A percentile compares a stretch with the other conserved stretches of the same genome.
phyloP scores from a whole-genome alignment of 2,113 vertebrate species.

The Hepsetus odoe region DNA sequence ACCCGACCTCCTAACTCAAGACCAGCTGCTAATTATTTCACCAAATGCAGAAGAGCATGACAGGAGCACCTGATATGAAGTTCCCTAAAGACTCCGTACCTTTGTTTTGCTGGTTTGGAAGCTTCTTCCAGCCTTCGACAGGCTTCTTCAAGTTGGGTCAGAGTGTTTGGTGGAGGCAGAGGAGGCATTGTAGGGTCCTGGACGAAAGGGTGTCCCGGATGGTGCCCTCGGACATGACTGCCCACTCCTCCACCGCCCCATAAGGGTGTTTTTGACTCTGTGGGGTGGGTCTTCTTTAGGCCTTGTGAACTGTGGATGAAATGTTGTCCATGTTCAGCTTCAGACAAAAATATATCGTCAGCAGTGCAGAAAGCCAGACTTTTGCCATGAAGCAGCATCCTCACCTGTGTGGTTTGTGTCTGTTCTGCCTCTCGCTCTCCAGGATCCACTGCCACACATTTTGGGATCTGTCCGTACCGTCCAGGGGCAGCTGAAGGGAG shows the following conservation, averaged over 20 bases:
- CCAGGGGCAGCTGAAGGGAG: conserved; percentile 79
- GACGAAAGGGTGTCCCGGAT: conserved; percentile 86
- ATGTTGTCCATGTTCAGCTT: neutral
- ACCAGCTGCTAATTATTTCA: too few relatives aligned
- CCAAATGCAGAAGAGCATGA: too few relatives aligned
- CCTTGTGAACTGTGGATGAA: conserved; percentile 77
- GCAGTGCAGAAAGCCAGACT: neutral
- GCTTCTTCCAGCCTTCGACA: conserved; percentile 91
- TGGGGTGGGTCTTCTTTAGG: conserved; percentile 80
- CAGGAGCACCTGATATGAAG: too few relatives aligned
- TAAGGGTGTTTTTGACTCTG: conserved; percentile 78
- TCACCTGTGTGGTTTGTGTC: conserved; percentile 90
- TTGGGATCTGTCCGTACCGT: conserved; percentile 84
- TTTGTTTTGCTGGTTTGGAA: conserved; percentile 86
- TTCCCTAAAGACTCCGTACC: conserved; percentile 79
- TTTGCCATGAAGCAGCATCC: conserved; percentile 15
- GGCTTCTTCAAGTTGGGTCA: conserved; percentile 95
- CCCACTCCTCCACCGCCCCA: conserved; percentile 78
- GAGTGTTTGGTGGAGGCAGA: conserved; percentile 89
- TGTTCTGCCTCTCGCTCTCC: conserved; percentile 88
- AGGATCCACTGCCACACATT: conserved; percentile 94
- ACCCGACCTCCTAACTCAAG: too few relatives aligned
- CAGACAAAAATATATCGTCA: too few relatives aligned
- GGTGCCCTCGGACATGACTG: conserved; percentile 76
- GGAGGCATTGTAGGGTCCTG: conserved; percentile 94